Percentiles rank a stretch among this genome's conserved stretches.
Conservation (phyloP, 2,113 vertebrate species). For the Gobius niger region DNA sequence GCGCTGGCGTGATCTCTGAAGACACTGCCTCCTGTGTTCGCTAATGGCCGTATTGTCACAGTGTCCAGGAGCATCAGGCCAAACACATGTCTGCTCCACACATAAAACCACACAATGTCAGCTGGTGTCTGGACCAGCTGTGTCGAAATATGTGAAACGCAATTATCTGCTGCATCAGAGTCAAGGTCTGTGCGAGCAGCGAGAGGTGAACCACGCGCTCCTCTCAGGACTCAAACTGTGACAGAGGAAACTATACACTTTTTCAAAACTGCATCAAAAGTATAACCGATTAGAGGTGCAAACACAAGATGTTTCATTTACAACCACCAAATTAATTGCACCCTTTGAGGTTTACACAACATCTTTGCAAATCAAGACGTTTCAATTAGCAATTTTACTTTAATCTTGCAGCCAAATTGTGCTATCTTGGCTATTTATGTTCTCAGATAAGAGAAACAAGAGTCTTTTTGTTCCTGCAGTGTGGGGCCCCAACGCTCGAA, state of each 20-base stretch:
- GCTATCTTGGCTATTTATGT: neutral
- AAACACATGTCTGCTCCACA: conserved; percentile 13
- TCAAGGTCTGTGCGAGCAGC: conserved; percentile 22
- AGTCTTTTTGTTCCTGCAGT: conserved; percentile 3
- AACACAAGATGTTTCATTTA: too few relatives aligned
- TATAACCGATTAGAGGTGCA: neutral
- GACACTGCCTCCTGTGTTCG: neutral
- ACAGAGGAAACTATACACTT: neutral
- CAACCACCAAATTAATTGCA: too few relatives aligned
- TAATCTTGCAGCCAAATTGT: neutral
- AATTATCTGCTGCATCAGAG: conserved; percentile 34
- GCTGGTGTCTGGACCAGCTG: conserved; percentile 6
- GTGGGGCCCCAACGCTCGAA: neutral
- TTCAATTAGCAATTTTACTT: neutral
- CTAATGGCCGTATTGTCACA: conserved; percentile 1
- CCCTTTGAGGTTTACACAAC: too few relatives aligned
- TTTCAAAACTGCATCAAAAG: neutral
- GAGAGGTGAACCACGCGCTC: conserved; percentile 6
- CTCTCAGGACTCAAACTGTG: neutral
- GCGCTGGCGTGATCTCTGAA: neutral
- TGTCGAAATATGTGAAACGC: conserved; percentile 27
- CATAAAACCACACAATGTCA: conserved; percentile 12
- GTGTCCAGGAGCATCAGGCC: conserved; percentile 2
- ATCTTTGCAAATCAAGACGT: neutral
- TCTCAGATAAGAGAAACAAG: neutral